phyloP scores from a whole-genome alignment of 2,888 invertebrate species.

The Calameuta filiformis region DNA sequence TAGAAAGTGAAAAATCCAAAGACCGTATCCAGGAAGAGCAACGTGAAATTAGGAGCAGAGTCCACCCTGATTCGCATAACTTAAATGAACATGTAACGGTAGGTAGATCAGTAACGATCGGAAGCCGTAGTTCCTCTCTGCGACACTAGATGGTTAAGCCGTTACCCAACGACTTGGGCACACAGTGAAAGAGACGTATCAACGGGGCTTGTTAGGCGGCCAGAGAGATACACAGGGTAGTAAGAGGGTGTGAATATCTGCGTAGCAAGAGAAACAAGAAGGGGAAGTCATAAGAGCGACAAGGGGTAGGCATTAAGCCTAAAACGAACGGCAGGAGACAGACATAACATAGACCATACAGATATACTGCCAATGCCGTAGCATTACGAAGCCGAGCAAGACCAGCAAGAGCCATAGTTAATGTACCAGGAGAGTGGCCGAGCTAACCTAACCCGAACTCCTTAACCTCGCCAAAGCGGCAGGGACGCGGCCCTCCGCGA shows the following conservation, averaged over 20 bases:
- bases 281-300: neutral
- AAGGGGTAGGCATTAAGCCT: neutral
- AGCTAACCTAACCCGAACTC: neutral
- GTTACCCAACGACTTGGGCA: conserved; percentile 19
- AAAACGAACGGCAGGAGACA: neutral
- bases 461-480: neutral
- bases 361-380: neutral
- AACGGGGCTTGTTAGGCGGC: neutral
- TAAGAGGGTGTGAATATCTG: neutral
- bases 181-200: neutral
- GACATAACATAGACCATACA: neutral
- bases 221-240: neutral
- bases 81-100: conserved; percentile 41
- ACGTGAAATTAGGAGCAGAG: conserved; percentile 18
- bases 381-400: neutral
- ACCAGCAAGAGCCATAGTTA: neutral
- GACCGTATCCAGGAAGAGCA: conserved; percentile 39
- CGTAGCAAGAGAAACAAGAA: neutral
- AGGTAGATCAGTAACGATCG: conserved; percentile 51
- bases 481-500: neutral
- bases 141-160: conserved; percentile 43
- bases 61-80: conserved; percentile 10
- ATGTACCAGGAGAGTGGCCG: neutral
- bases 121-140: conserved; percentile 40
- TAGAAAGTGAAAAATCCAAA: no score